Base-by-base conservation (phyloP, 2,113 vertebrate species). In the Carassius gibelio region DNA sequence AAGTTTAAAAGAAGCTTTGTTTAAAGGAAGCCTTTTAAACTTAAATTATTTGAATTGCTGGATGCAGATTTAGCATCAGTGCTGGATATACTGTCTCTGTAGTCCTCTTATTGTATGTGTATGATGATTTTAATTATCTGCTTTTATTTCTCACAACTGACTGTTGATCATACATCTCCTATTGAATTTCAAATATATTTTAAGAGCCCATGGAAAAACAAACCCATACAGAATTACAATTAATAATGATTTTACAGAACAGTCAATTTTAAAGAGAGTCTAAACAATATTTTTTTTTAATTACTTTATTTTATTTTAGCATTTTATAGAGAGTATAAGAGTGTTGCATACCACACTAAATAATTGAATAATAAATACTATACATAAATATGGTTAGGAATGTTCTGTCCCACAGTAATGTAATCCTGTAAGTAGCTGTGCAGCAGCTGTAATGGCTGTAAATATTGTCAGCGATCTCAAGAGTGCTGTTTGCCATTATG, bases 401-500 rank as follows among this genome's bases (percentile, higher is more conserved):
- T 83, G 77, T 88, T 89, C 91, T 94, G 91, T 93, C 88, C 91
- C 90, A 88, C 91, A 93, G 93, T 93, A 94, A 92, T 94, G 94
- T 95, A 93, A 94, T 94, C 92, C 91, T 92, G 92, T 92, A 93
- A 94, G 92, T 93, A 92, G 91, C 92, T 93, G 92, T 92, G 93
- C 94, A 95, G 94, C 94, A 93, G 92, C 48, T 48, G 15, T 55
- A 55, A 15, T 1, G 17, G 50, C 50, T 55, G 50, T 55, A 17
- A 17, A 5, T 55, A 55, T 55, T 1, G 15, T 55, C 52, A 55
- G 5, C 17, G 15, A 55, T 55, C 52, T 55, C 4, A 5, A 55
- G 52, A 55, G 52, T 17, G 52, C 15, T 55, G 52, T 19, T 17
- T 55, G 15, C 14, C 14, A 55, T 55, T 5, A 19, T 17, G 15